Conservation (phyloP, 2,797 vertebrate species). For the Sebastes aleutianus region DNA sequence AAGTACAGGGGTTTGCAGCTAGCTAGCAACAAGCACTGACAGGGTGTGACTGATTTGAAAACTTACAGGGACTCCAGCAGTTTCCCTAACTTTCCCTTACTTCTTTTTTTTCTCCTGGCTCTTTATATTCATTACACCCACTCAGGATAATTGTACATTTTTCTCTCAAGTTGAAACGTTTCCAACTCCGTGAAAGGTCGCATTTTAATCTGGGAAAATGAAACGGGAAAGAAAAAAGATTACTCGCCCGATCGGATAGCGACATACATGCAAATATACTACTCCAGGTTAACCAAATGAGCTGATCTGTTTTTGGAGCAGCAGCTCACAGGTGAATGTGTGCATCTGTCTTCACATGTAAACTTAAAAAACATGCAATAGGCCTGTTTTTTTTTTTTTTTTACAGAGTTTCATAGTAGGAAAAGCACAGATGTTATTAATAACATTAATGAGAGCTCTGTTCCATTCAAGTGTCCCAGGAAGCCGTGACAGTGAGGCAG, state of each 20-base stretch:
- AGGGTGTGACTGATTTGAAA: background rate
- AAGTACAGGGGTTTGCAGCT: background rate
- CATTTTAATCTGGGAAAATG: background rate
- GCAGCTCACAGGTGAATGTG: background rate
- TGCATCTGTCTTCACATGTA: background rate
- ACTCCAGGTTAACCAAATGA: background rate
- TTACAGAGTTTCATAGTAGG: background rate
- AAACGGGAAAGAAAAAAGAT: background rate
- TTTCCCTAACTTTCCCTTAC: background rate
- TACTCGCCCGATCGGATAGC: background rate
- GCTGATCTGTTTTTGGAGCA: background rate
- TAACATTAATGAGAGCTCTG: background rate
- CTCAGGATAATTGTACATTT: background rate
- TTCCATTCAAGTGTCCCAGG: background rate
- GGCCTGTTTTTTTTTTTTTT: background rate
- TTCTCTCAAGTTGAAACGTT: background rate
- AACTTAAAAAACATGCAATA: background rate
- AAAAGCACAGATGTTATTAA: background rate
- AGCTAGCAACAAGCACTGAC: background rate
- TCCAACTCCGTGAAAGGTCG: background rate
- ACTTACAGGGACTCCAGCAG: background rate
- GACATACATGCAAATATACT: conserved; percentile 4
- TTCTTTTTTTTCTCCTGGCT: background rate
- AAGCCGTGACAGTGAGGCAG: background rate
- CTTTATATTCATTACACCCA: background rate